Conservation (phyloP, 2,797 vertebrate genomes). For the Avahi laniger region DNA sequence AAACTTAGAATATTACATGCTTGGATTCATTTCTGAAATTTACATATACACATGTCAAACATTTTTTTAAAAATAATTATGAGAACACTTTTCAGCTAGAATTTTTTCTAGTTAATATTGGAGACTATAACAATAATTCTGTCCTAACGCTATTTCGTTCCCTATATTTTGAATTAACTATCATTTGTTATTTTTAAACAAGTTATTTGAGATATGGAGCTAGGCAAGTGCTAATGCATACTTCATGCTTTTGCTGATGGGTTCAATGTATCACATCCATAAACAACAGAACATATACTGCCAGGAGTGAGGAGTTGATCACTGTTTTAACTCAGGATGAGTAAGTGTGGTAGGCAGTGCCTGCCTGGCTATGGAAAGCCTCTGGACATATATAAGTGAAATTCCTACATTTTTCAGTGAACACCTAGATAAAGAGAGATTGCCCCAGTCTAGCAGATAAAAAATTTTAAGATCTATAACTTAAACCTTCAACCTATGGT, state of each 20-base stretch:
- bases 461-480: not conserved
- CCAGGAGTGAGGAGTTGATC: not conserved
- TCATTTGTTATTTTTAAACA: not conserved
- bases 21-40: not conserved
- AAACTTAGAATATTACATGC: not conserved
- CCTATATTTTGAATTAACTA: not conserved
- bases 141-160: not conserved
- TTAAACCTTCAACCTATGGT: not conserved
- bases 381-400: not conserved
- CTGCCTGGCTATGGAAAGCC: not conserved
- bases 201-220: not conserved
- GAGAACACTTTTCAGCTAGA: not conserved
- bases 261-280: not conserved
- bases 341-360: not conserved
- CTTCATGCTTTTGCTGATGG: not conserved
- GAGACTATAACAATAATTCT: not conserved
- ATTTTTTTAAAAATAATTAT: not conserved
- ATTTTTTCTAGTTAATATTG: not conserved
- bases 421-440: not conserved
- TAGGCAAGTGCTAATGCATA: not conserved
- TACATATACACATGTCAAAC: not conserved
- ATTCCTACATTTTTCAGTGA: not conserved
- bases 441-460: not conserved
- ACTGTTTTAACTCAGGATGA: not conserved
- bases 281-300: not conserved